Percentiles rank a stretch among this genome's conserved stretches.
Conservation (phyloP, 2,113 vertebrate genomes). For the Barbus barbus region DNA sequence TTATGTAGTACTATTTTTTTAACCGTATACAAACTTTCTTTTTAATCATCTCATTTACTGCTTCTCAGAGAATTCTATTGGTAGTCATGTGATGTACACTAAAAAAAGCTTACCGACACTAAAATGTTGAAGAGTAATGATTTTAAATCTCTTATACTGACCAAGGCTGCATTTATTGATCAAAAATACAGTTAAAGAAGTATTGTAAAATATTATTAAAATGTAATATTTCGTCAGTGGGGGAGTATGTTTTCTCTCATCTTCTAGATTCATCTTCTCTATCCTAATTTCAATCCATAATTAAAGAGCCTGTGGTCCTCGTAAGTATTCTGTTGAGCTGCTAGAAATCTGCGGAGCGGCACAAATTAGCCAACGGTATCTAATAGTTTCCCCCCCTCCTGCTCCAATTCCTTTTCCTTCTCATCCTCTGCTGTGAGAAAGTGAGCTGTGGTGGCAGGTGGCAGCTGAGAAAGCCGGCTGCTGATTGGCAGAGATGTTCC, state of each 20-base stretch:
- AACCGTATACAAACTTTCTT: too few relatives aligned
- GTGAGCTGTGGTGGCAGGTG: slow-evolving; percentile 42
- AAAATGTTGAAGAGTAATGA: too few relatives aligned
- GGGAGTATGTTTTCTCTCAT: not conserved
- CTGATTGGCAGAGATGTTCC: slow-evolving; percentile 18
- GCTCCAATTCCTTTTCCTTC: not conserved
- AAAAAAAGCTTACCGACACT: too few relatives aligned
- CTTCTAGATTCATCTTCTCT: not conserved
- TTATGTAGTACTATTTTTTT: too few relatives aligned
- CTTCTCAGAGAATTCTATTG: too few relatives aligned
- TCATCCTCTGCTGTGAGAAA: slow-evolving; percentile 11
- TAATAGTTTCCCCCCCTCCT: slow-evolving; percentile 22
- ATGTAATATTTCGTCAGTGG: not conserved
- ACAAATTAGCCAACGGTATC: slow-evolving; percentile 34
- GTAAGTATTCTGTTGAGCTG: slow-evolving; percentile 10
- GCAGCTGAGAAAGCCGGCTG: slow-evolving; percentile 41
- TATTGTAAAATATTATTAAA: not conserved
- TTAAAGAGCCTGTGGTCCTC: slow-evolving; percentile 30
- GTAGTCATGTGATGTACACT: too few relatives aligned
- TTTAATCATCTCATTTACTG: too few relatives aligned
- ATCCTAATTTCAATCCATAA: slow-evolving; percentile 29
- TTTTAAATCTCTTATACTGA: not conserved
- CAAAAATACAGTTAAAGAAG: not conserved
- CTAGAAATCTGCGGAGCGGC: slow-evolving; percentile 21
- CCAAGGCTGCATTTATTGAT: not conserved